These are phyloP conservation scores for Fragum whitleyi DNA, from an alignment of 2,888 invertebrate genomes.

Conservation along the genomic window DNA sequence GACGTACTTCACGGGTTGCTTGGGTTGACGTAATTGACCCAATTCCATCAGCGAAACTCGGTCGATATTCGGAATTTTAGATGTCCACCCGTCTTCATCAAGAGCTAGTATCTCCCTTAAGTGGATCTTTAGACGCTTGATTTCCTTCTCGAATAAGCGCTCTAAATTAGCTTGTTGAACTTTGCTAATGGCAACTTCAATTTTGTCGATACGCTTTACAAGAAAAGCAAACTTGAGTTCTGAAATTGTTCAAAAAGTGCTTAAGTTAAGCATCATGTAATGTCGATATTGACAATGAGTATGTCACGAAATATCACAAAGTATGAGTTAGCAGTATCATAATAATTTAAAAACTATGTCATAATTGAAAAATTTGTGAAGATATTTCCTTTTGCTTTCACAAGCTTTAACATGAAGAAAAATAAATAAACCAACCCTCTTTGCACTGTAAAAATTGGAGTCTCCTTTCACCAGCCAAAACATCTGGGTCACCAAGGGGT, in stretches of 20 bases:
- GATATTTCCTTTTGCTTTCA: too few species aligned
- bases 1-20: conserved; percentile 41
- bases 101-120: conserved; percentile 28
- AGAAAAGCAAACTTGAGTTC: conserved; percentile 30
- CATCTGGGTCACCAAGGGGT: conserved; percentile 53
- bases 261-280: too few species aligned
- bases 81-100: conserved; percentile 53
- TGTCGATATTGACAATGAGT: too few species aligned
- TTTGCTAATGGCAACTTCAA: conserved; percentile 44
- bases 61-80: conserved; percentile 55
- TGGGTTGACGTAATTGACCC: conserved; percentile 48
- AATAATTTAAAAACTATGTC: too few species aligned
- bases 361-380: too few species aligned
- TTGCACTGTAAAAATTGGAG: conserved; percentile 48
- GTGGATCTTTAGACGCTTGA: conserved; percentile 43
- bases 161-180: conserved; percentile 41
- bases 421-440: too few species aligned
- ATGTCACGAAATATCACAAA: too few species aligned
- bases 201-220: conserved; percentile 51
- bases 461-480: conserved; percentile 34
- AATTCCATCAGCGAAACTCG: conserved; percentile 54
- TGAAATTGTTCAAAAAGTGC: conserved; percentile 10
- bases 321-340: too few species aligned
- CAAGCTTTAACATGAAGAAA: too few species aligned
- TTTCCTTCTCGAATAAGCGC: conserved; percentile 35